Conservation (phyloP, 2,888 invertebrate species). For the Malthinus seriepunctatus region DNA sequence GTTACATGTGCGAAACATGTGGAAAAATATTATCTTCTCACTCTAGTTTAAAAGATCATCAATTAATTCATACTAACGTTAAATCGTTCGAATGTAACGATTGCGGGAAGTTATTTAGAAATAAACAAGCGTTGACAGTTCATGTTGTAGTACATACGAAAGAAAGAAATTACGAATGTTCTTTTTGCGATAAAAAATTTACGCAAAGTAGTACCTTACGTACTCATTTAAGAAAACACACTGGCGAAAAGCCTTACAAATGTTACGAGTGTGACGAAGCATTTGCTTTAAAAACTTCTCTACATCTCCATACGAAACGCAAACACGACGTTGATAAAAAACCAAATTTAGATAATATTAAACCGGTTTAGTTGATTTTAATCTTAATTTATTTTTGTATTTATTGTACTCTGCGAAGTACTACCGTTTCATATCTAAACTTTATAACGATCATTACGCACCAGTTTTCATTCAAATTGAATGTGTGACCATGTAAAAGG, state of each 20-base stretch:
- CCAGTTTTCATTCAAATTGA: too few relatives aligned
- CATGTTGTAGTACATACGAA: conserved; percentile 49
- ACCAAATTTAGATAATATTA: too few relatives aligned
- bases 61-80: conserved; percentile 51
- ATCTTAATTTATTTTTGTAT: too few relatives aligned
- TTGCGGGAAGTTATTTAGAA: conserved; percentile 44
- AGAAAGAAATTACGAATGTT: conserved; percentile 45
- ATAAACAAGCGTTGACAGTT: conserved; percentile 19
- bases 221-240: conserved; percentile 52
- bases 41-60: conserved; percentile 45
- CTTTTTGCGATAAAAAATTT: conserved; percentile 11
- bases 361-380: too few relatives aligned
- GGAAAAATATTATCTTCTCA: conserved; percentile 56
- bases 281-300: conserved; percentile 24
- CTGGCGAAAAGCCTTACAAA: conserved; percentile 57
- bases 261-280: conserved; percentile 49
- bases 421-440: too few relatives aligned
- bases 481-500: too few relatives aligned
- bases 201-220: conserved; percentile 52
- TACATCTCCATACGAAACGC: too few relatives aligned
- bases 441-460: too few relatives aligned
- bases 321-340: too few relatives aligned
- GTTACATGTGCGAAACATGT: conserved; percentile 54
- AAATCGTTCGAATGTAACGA: conserved; percentile 50
- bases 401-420: too few relatives aligned